Base-by-base conservation (phyloP, 2,113 vertebrate species). In the Aspiorhynchus laticeps region DNA sequence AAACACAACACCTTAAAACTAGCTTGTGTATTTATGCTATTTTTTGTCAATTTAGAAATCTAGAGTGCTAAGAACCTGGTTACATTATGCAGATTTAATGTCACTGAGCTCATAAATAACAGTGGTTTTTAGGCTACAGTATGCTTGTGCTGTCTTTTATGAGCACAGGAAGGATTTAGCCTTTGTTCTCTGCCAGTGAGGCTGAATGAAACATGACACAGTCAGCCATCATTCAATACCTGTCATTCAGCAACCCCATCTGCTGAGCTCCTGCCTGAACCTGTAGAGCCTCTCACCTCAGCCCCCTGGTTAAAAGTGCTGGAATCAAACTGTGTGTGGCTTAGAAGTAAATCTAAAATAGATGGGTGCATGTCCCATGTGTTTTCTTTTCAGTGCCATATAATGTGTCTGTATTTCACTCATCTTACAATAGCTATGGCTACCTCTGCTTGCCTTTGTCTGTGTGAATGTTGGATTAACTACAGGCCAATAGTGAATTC, bases 131-230 rank as follows among this genome's bases (percentile, higher is more conserved):
- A 36, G 38, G n/a, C 15, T 83, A 53, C 81, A 83, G 43, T 71
- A 14, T 51, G 28, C 26, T 19, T 69, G 41, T 51, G 63, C 81
- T 71, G 43, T 46, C 38, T 65, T 87, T 87, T 36, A 46, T 24
- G 43, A 84, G 36, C 41, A 80, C 48, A 74, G 9, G 38, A 31
- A 51, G 74, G 69, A 21, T n/a, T 28, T 87, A 11, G 19, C 71
- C 78, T 65, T 73, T 86, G 85, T 83, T 83, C 79, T 81, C 14
- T 28, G 31, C 28, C 67, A 75, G 28, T 38, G 41, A 65, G 17
- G 31, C 53, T 38, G 46, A 36, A 61, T 67, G 85, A 87, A 84
- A 87, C 79, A 56, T 43, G 83, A 89, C 56, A 67, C 81, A 80
- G 81, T 28, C 76, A 75, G 73, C 31, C 81, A 84, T 61, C 69